Evolutionary conservation across 2,797 vertebrate genomes (phyloP).

Genomic region (Bufotes viridis): DNA sequence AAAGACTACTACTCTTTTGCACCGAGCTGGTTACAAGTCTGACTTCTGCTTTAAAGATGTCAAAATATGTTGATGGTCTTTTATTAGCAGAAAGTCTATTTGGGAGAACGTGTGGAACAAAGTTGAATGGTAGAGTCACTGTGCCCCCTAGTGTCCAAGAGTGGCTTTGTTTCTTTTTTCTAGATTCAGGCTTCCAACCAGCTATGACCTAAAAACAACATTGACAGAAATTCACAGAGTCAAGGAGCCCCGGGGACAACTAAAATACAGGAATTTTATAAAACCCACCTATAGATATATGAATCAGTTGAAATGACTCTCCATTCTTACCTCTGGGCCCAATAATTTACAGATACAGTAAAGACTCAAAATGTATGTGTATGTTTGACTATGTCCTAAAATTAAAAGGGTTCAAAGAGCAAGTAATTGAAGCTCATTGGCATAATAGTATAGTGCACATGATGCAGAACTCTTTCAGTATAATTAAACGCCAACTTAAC

Average conservation of each 20-base stretch:
- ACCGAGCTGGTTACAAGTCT: conserved; percentile 50
- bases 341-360: neutral
- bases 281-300: neutral
- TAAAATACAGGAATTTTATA: neutral
- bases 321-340: neutral
- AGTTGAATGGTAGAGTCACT: conserved; percentile 33
- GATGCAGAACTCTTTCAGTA: too few species aligned
- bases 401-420: neutral
- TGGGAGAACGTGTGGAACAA: neutral
- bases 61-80: conserved; percentile 61
- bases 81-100: conserved; percentile 46
- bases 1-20: conserved; percentile 23
- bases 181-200: neutral
- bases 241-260: neutral
- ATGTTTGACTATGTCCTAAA: neutral
- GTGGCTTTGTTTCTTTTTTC: neutral
- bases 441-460: too few species aligned
- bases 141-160: conserved; percentile 37
- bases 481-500: too few species aligned
- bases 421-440: too few species aligned
- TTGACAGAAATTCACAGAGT: neutral
- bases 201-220: conserved; percentile 45
- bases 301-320: too few species aligned
- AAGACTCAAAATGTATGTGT: neutral
- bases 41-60: conserved; percentile 58